Evolutionary conservation across 2,888 invertebrate genomes (phyloP).

Genomic region (Cryptus viduatorius): DNA sequence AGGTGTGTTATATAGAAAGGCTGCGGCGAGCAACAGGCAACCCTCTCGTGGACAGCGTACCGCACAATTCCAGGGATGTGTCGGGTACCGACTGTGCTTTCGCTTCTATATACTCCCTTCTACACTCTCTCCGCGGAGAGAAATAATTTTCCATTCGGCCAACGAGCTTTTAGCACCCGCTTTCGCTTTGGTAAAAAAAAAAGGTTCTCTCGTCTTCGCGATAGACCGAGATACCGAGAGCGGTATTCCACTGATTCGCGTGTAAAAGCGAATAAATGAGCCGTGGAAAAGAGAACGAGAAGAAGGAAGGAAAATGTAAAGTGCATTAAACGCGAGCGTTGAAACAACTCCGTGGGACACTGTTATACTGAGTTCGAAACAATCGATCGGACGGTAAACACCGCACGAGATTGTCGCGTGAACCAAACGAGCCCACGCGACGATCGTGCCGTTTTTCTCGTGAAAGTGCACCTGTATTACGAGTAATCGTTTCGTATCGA

Average conservation of each 20-base stretch:
- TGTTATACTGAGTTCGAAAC: conserved; percentile 46
- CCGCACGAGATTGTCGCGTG: conserved; percentile 29
- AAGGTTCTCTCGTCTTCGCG: neutral
- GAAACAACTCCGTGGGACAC: conserved; percentile 37
- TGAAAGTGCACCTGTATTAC: conserved; percentile 8
- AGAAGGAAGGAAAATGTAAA: conserved; percentile 24
- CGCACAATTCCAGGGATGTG: conserved; percentile 33
- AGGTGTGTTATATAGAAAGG: conserved; percentile 35
- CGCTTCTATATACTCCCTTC: neutral
- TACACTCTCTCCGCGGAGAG: conserved; percentile 7
- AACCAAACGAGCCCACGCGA: conserved; percentile 7
- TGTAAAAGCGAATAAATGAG: conserved; percentile 59
- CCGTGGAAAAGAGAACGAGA: neutral
- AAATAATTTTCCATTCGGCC: conserved; percentile 57
- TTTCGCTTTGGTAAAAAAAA: conserved; percentile 25
- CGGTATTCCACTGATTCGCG: conserved; percentile 12
- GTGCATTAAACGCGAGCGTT: conserved; percentile 17
- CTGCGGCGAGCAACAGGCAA: conserved; percentile 66
- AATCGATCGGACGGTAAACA: conserved; percentile 42
- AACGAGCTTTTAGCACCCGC: conserved; percentile 14
- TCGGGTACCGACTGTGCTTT: conserved; percentile 14
- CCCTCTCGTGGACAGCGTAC: conserved; percentile 51
- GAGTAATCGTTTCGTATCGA: neutral
- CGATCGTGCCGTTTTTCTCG: conserved; percentile 21
- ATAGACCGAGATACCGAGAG: neutral